phyloP scores from a whole-genome alignment of 2,888 invertebrate species.

The Adelphocoris suturalis region DNA sequence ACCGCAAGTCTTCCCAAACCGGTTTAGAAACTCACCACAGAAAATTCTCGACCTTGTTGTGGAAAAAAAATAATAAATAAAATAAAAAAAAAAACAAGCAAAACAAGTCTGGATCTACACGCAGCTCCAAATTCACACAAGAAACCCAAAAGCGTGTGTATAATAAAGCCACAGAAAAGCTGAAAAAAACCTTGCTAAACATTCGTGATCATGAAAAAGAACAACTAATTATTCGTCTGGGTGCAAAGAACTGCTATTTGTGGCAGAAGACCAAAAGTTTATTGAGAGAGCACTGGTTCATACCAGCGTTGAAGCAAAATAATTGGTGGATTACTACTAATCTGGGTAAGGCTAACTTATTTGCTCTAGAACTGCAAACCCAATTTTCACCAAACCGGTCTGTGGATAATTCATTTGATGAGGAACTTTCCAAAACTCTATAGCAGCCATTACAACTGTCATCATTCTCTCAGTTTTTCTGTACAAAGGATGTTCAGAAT shows the following conservation, averaged over 20 bases:
- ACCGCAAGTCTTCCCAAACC: background rate
- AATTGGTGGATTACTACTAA: background rate
- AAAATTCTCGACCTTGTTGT: background rate
- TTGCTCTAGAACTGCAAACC: background rate
- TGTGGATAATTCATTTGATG: background rate
- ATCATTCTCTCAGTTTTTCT: conserved; percentile 24
- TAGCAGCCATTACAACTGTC: conserved; percentile 20
- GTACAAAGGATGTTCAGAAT: background rate
- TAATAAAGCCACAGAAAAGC: conserved; percentile 21
- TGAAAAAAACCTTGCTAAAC: background rate
- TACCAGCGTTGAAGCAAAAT: background rate
- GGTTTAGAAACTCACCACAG: background rate
- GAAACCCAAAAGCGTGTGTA: background rate
- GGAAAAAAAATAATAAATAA: no score
- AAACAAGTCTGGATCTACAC: background rate
- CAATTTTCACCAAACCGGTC: conserved; percentile 50
- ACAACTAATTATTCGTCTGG: background rate
- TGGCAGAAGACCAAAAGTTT: conserved; percentile 8
- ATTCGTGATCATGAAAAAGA: background rate
- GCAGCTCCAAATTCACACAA: no score
- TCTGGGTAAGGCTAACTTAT: conserved; percentile 18
- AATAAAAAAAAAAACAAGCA: no score
- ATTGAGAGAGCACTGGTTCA: background rate
- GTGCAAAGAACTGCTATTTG: background rate
- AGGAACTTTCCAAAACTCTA: conserved; percentile 9